Conservation (phyloP, 2,888 invertebrate genomes). For the Melieria omissa region DNA sequence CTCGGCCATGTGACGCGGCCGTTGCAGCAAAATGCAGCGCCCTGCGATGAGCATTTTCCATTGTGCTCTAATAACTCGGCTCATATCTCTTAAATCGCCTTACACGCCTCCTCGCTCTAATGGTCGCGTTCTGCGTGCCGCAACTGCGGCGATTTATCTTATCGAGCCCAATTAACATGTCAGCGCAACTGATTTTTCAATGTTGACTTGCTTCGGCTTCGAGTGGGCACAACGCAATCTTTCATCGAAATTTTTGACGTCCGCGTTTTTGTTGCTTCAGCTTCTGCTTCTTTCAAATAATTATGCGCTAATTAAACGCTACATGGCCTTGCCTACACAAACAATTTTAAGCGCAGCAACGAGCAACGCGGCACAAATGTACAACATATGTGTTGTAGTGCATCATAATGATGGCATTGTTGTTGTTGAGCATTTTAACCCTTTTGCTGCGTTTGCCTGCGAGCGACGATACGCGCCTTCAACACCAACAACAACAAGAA, state of each 20-base stretch:
- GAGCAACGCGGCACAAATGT: not conserved
- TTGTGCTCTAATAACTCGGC: no score
- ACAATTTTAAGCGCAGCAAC: constrained; percentile 54
- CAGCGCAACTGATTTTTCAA: constrained; percentile 25
- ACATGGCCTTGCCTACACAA: constrained; percentile 45
- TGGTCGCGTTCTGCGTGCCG: no score
- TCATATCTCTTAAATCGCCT: no score
- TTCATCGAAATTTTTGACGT: constrained; percentile 15
- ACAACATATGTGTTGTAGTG: no score
- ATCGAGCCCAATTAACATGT: constrained; percentile 29
- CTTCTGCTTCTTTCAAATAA: constrained; percentile 43
- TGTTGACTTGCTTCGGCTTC: constrained; percentile 23
- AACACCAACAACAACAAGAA: constrained; percentile 12
- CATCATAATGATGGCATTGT: no score
- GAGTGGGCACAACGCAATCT: constrained; percentile 23
- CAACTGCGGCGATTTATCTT: no score
- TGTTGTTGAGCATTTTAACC: no score
- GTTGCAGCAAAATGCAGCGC: no score
- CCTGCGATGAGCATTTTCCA: no score
- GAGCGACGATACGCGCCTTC: not conserved
- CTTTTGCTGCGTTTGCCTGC: no score
- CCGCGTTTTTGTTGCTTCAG: not conserved
- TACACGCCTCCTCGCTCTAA: no score
- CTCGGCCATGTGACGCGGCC: no score
- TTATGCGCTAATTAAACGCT: constrained; percentile 60